Percentiles rank a stretch among this genome's conserved stretches.
Conservation (phyloP, 2,888 invertebrate species). For the Lobophora halterata region DNA sequence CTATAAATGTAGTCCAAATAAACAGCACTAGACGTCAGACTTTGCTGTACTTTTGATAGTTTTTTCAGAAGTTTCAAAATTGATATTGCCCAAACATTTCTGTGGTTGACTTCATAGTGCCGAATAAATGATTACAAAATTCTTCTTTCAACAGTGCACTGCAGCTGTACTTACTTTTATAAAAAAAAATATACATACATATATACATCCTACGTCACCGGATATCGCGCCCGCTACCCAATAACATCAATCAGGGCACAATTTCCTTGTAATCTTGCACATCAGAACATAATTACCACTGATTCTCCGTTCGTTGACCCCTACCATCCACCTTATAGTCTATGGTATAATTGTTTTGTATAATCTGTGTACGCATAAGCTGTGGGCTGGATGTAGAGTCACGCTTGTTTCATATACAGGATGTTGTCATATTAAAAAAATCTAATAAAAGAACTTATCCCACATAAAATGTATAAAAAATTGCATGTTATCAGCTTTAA, state of each 20-base stretch:
- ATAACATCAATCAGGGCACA: slow-evolving; percentile 35
- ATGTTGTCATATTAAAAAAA: slow-evolving; percentile 4
- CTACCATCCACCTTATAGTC: slow-evolving; percentile 17
- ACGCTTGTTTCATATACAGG: slow-evolving; percentile 28
- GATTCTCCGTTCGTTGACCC: slow-evolving; percentile 30
- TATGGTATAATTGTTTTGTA: slow-evolving; percentile 26
- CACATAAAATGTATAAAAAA: no score
- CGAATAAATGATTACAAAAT: no score
- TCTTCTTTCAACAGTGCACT: no score
- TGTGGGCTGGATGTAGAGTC: slow-evolving; percentile 30
- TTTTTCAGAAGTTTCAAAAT: no score
- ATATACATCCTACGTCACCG: slow-evolving; percentile 12
- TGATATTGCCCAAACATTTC: no score
- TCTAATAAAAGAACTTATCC: background rate
- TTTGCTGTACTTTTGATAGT: no score
- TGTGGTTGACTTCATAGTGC: no score
- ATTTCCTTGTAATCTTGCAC: slow-evolving; percentile 44
- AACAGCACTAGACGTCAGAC: no score
- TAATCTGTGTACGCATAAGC: slow-evolving; percentile 35
- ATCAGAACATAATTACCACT: slow-evolving; percentile 45
- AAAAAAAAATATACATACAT: no score
- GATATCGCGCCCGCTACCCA: slow-evolving; percentile 37
- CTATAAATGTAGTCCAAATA: no score
- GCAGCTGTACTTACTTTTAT: no score
- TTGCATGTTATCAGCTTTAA: no score